These are phyloP conservation scores for Babylonia areolata DNA, from an alignment of 1,140 invertebrate genomes.

Conservation along the genomic window DNA sequence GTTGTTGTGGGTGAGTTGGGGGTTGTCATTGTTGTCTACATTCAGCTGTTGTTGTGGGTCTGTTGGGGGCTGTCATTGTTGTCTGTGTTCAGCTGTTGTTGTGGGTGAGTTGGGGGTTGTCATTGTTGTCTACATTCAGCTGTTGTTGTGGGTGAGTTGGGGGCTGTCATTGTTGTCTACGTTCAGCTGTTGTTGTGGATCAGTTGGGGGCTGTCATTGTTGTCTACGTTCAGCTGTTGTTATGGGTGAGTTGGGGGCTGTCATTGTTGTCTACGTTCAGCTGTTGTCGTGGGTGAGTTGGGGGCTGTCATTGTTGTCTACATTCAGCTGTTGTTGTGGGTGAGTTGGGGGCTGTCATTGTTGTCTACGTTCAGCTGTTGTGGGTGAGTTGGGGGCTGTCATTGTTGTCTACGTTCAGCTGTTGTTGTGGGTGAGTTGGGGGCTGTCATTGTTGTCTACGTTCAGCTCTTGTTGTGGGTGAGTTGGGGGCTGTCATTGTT, in stretches of 20 bases:
- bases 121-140: background rate
- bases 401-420: conserved; percentile 4
- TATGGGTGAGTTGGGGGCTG: conserved; percentile 63
- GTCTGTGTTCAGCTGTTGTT: conserved; percentile 93
- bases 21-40: background rate
- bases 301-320: too few species aligned
- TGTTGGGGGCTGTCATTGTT: conserved; percentile 81
- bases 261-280: conserved; percentile 92
- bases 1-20: conserved; percentile 92
- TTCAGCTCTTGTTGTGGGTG: conserved; percentile 96
- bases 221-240: conserved; percentile 8
- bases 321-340: too few species aligned
- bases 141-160: too few species aligned
- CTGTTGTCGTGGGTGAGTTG: conserved; percentile 92
- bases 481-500: too few species aligned
- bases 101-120: conserved; percentile 92
- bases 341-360: conserved; percentile 80
- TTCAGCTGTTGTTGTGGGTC: too few species aligned
- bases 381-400: conserved; percentile 83
- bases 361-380: conserved; percentile 92
- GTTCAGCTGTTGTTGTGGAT: conserved; percentile 96
- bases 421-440: too few species aligned
- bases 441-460: conserved; percentile 88
- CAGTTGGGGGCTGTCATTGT: conserved; percentile 74
- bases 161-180: conserved; percentile 87